These are phyloP conservation scores for Bungarus multicinctus DNA, from an alignment of 2,113 vertebrate species.

Conservation along the genomic window DNA sequence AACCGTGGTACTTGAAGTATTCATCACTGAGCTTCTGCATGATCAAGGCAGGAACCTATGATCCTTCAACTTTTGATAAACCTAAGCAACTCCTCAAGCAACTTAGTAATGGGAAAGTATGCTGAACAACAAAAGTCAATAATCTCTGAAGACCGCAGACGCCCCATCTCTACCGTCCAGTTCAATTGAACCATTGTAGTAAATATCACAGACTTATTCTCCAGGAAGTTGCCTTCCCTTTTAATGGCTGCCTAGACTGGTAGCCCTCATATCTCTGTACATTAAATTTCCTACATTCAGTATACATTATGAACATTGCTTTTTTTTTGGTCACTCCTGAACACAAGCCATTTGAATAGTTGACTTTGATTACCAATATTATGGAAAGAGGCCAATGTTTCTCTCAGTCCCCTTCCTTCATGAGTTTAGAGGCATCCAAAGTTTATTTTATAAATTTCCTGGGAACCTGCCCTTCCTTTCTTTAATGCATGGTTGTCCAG, in stretches of 20 bases:
- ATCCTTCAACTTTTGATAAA: not conserved
- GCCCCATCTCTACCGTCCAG: not conserved
- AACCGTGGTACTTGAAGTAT: not conserved
- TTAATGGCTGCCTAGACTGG: not conserved
- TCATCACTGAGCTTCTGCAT: not conserved
- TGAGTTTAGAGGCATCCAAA: not conserved
- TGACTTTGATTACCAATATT: not conserved
- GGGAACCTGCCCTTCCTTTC: not conserved
- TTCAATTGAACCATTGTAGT: not conserved
- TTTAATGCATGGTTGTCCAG: conserved; percentile 6
- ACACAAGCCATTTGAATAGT: not conserved
- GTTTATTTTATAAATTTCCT: not conserved
- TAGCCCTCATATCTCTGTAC: not conserved
- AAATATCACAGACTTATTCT: not conserved
- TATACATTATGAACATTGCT: not conserved
- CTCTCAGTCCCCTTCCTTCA: not conserved
- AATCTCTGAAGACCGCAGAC: not conserved
- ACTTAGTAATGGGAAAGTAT: not conserved
- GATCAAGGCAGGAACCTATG: not conserved
- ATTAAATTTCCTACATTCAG: not conserved
- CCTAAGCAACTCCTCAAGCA: not conserved
- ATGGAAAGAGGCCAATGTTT: not conserved
- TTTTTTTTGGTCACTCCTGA: not conserved
- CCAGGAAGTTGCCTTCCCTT: not conserved
- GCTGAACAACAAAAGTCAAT: not conserved